phyloP scores from a whole-genome alignment of 2,113 vertebrate genomes.

The Gadus chalcogrammus region DNA sequence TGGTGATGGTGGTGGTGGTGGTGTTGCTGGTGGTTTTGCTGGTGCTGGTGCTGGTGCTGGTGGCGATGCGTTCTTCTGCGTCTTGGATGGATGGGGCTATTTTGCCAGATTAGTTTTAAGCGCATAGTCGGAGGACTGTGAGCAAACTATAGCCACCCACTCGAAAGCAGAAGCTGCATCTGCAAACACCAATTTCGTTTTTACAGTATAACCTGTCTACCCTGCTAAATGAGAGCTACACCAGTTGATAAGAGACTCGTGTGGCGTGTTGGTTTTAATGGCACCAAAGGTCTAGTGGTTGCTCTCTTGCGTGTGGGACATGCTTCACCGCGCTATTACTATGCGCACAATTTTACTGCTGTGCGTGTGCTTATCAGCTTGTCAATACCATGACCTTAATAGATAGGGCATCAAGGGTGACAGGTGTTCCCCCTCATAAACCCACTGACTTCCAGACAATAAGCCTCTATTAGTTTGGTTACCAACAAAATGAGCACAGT shows the following conservation, averaged over 20 bases:
- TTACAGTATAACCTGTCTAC: constrained; percentile 19
- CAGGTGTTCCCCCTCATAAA: too few relatives aligned
- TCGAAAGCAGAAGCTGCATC: constrained; percentile 46
- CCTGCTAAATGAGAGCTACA: constrained; percentile 27
- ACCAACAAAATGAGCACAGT: too few relatives aligned
- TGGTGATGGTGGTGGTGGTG: constrained; percentile 43
- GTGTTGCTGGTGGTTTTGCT: constrained; percentile 2
- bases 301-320: constrained; percentile 36
- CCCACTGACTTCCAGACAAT: neutral
- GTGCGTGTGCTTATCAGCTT: constrained; percentile 24
- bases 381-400: neutral
- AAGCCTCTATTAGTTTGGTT: neutral
- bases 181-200: constrained; percentile 37
- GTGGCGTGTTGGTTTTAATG: constrained; percentile 40
- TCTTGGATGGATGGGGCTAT: constrained; percentile 41
- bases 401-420: neutral
- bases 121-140: constrained; percentile 21
- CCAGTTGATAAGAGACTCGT: constrained; percentile 37
- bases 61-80: constrained; percentile 56
- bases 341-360: neutral
- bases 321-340: constrained; percentile 17
- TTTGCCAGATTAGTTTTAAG: constrained; percentile 57
- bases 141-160: constrained; percentile 56
- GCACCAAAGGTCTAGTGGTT: constrained; percentile 58
- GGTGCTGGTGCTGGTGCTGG: constrained; percentile 52